Evolutionary conservation across 2,888 invertebrate species (phyloP).

Genomic region (Omphaloscelis lunosa): DNA sequence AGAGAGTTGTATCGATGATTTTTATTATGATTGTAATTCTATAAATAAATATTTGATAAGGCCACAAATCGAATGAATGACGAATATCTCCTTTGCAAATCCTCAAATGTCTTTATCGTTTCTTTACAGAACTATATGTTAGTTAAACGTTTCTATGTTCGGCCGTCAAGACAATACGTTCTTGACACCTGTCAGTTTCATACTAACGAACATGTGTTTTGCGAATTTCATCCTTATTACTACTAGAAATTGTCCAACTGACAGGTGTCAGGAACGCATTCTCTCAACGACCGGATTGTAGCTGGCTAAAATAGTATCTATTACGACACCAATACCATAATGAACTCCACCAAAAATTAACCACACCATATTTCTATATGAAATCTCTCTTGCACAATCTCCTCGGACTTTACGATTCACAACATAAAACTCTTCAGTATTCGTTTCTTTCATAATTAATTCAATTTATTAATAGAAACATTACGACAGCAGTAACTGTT

Average conservation of each 20-base stretch:
- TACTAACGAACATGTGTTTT: no score
- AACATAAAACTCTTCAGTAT: neutral
- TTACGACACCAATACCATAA: neutral
- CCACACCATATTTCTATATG: neutral
- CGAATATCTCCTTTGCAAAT: neutral
- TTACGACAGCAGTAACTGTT: constrained; percentile 4
- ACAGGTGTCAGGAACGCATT: no score
- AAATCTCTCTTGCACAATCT: neutral
- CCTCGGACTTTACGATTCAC: neutral
- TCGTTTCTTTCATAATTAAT: constrained; percentile 1
- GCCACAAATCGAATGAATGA: no score
- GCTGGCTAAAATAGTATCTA: neutral
- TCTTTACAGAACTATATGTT: neutral
- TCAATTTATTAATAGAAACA: constrained; percentile 29
- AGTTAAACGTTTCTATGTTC: neutral
- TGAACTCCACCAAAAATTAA: neutral
- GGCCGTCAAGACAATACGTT: no score
- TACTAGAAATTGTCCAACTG: no score
- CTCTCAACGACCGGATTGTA: no score
- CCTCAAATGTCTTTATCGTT: neutral
- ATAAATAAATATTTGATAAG: no score
- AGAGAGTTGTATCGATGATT: no score
- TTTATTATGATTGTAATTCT: no score
- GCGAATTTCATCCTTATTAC: no score
- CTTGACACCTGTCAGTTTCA: no score